These are phyloP conservation scores for Thamnophis sirtalis DNA, from an alignment of 2,113 vertebrate species.

Conservation along the genomic window DNA sequence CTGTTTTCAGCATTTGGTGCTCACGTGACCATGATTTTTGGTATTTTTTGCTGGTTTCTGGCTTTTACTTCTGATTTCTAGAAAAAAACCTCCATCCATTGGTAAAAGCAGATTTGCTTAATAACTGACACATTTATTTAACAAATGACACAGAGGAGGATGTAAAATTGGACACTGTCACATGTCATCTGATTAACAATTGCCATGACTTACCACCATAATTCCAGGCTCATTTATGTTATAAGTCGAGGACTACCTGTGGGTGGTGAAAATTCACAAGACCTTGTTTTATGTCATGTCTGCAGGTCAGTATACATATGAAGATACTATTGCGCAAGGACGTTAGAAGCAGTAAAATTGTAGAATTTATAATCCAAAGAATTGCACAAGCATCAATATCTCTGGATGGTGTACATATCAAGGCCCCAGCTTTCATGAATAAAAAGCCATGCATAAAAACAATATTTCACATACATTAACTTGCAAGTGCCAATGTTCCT, in stretches of 20 bases:
- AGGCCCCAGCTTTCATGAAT: neutral
- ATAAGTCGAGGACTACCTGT: neutral
- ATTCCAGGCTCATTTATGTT: neutral
- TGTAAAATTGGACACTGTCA: neutral
- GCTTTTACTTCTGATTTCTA: neutral
- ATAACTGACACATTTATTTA: neutral
- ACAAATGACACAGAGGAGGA: neutral
- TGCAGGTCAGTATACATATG: neutral
- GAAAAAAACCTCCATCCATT: neutral
- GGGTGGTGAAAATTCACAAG: neutral
- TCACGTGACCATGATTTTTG: neutral
- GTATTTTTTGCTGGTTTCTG: neutral
- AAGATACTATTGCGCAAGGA: neutral
- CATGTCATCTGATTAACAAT: neutral
- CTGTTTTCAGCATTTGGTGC: neutral
- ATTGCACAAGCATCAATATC: neutral
- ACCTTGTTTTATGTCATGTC: neutral
- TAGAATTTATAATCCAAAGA: neutral
- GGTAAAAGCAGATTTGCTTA: neutral
- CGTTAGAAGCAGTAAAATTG: neutral
- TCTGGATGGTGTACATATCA: neutral
- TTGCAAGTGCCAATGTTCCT: neutral
- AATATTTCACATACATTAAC: neutral
- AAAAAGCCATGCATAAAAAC: neutral
- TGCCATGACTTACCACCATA: neutral